Evolutionary conservation across 2,113 vertebrate species (phyloP), one percentile per base, ranked within the genome.

Genomic region (Clupea harengus): DNA sequence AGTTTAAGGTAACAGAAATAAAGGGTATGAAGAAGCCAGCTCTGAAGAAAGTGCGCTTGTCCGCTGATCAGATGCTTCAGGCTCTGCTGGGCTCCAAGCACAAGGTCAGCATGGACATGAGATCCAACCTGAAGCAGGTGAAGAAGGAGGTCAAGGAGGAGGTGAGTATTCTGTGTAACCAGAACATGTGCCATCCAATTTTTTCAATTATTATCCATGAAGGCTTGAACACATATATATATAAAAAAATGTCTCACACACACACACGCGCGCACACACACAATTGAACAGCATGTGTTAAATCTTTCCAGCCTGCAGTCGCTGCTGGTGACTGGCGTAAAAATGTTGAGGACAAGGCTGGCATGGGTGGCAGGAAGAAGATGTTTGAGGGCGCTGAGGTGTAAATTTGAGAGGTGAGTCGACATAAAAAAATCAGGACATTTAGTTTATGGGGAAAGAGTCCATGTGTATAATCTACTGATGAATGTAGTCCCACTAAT

Each of bases 301-400:
- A 64, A 64, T 64, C 5, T n/a, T 25, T 25, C 20, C 54, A 64
- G 60, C 0, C 52, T 32, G 25, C 87, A 94, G n/a, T n/a, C n/a
- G 97, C 97, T 0, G 96, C 96, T 0, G 97, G 97, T 0, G 97
- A 99, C 94, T 99, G 98, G 98, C 95, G 97, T 93, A 97, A 98
- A 95, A 99, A 99, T 93, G 96, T 99, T 1, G 98, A 99, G 90
- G 98, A 99, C 90, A 98, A 98, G 93, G 93, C 0, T 1, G 11
- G 64, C n/a, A n/a, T n/a, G n/a, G n/a, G n/a, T n/a, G n/a, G 3
- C 72, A 78, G 32, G 28, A 78, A 78, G 72, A 78, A 78, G 72
- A 78, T 39, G 72, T 78, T 78, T 78, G 72, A 78, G 72, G 72
- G 72, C 32, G 25, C 72, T 78, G 72, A 78, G 72, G 72, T 28